A percentile compares a stretch with the other conserved stretches of the same genome.
These are phyloP conservation scores for Hirtodrosophila alboralis DNA, from an alignment of 2,888 invertebrate genomes.

Conservation along the genomic window DNA sequence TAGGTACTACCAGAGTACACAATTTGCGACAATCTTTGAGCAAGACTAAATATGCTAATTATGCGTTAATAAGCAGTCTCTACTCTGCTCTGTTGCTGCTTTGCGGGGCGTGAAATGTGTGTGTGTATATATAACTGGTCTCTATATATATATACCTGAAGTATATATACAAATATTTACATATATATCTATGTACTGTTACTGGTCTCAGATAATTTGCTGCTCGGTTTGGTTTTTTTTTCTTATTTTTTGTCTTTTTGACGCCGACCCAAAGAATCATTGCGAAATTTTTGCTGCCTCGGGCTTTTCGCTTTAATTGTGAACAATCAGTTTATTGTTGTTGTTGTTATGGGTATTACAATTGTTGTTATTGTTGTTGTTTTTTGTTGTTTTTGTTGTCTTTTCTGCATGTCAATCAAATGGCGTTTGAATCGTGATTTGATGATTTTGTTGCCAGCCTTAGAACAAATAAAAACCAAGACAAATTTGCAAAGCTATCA, in stretches of 20 bases:
- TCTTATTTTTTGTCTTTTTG: constrained; percentile 36
- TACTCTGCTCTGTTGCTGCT: constrained; percentile 19
- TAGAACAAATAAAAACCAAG: constrained; percentile 22
- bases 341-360: constrained; percentile 6
- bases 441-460: constrained; percentile 67
- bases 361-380: constrained; percentile 27
- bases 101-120: constrained; percentile 34
- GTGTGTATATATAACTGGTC: too few relatives aligned
- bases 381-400: constrained; percentile 33
- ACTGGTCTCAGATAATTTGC: constrained; percentile 60
- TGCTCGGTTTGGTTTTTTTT: constrained; percentile 51
- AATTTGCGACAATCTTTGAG: constrained; percentile 62
- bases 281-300: constrained; percentile 66
- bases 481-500: too few relatives aligned
- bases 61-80: constrained; percentile 75
- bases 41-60: constrained; percentile 76
- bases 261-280: constrained; percentile 59
- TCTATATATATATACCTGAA: constrained; percentile 25
- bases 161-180: constrained; percentile 3
- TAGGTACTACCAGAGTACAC: constrained; percentile 2
- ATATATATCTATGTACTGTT: constrained; percentile 38
- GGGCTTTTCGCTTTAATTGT: constrained; percentile 70
- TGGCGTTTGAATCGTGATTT: constrained; percentile 73
- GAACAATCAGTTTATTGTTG: constrained; percentile 62
- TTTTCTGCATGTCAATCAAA: constrained; percentile 73